Base-by-base conservation (phyloP, 2,888 invertebrate genomes). In the Polydrusus cervinus region DNA sequence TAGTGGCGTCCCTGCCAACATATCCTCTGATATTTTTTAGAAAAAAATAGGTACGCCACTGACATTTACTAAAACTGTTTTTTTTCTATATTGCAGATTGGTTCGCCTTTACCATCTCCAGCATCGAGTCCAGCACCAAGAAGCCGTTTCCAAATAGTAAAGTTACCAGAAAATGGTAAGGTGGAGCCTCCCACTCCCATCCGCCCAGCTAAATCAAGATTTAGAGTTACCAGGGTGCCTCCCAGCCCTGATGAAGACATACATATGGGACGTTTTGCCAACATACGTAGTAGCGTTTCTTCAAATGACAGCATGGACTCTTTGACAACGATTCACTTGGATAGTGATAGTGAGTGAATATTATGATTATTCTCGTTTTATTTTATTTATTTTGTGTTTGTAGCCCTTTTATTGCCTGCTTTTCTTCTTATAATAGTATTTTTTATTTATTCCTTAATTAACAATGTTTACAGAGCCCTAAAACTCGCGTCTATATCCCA, bases 221-320 rank as follows among this genome's bases (percentile, higher is more conserved):
- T 83, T 75, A 75, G 79, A 51, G 83, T 84, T 34, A 83, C 82
- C 13, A 76, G 75, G 62, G 84, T 84, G 11, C 78, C 78, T 51
- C 77, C 80, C 13, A 82, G 83, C 6, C 81, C 81, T 25, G 84
- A 83, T 61, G 83, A 84, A 40, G 83, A 83, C n/a, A 43, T 79
- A 25, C 60, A 68, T 30, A 20, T 55, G 8, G 81, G 80, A n/a
- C 78, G 80, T 14, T 84, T 84, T 74, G 82, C 82, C 6, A 83
- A 83, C 77, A 82, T 83, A 14, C 79, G 83, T 40, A 83, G 83
- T 73, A 83, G 83, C 67, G 83, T 83, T 20, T 84, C 84, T 9
- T 83, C 84, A 25, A 84, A 83, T 77, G 84, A 84, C 74, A 84
- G 84, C 76, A 80, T 83, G 67, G 84, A 84, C 71, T 83, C 83